phyloP scores from a whole-genome alignment of 2,113 vertebrate genomes.

The Cyrtonyx montezumae region DNA sequence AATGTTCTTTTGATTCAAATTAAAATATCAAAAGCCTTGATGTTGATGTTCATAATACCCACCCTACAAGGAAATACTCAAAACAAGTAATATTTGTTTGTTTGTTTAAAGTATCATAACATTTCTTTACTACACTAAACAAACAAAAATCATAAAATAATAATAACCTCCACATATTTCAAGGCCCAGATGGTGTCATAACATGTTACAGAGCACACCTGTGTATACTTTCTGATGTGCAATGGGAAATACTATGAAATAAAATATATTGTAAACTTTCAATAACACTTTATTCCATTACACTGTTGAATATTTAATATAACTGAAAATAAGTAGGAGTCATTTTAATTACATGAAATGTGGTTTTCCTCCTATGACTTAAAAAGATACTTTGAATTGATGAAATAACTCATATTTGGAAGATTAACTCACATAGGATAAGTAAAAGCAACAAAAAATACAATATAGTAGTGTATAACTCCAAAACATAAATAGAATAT shows the following conservation, averaged over 20 bases:
- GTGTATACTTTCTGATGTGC: background rate
- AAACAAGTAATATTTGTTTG: background rate
- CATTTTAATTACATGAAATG: background rate
- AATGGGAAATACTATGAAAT: background rate
- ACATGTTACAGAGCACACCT: rapidly evolving
- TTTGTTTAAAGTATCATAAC: background rate
- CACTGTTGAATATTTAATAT: background rate
- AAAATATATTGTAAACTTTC: rapidly evolving
- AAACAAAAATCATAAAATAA: background rate
- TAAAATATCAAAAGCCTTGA: background rate
- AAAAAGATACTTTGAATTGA: background rate
- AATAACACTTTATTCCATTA: background rate
- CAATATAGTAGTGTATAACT: background rate
- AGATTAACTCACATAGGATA: background rate
- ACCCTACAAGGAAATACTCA: background rate
- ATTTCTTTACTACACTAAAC: background rate
- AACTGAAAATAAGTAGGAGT: background rate
- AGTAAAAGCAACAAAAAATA: background rate
- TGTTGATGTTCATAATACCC: background rate
- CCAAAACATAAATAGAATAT: background rate
- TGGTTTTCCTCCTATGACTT: background rate
- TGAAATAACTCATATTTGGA: background rate
- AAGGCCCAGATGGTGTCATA: background rate
- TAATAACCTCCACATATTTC: rapidly evolving
- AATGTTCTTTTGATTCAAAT: rapidly evolving